Evolutionary conservation across 2,797 vertebrate genomes (phyloP).

Genomic region (Lagocephalus sceleratus): DNA sequence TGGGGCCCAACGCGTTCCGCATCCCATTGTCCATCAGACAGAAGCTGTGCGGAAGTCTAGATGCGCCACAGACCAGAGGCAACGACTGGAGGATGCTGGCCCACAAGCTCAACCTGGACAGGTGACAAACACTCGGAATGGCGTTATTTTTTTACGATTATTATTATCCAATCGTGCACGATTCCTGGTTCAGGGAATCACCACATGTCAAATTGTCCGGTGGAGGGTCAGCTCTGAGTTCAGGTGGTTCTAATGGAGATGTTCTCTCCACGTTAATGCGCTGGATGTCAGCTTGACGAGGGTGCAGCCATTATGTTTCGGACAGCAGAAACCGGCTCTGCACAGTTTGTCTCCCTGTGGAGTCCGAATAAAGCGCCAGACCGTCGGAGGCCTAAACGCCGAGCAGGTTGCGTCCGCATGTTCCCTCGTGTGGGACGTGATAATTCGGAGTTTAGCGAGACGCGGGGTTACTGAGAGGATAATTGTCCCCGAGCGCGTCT

Average conservation of each 20-base stretch:
- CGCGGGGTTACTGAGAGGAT: constrained; percentile 51
- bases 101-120: constrained; percentile 94
- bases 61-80: constrained; percentile 92
- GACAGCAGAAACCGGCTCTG: neutral
- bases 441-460: constrained; percentile 49
- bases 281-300: neutral
- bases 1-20: constrained; percentile 91
- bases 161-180: constrained; percentile 1
- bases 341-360: neutral
- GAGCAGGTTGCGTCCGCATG: constrained; percentile 22
- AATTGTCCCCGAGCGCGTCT: constrained; percentile 55
- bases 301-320: neutral
- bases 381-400: neutral
- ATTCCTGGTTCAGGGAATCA: constrained; percentile 5
- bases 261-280: neutral
- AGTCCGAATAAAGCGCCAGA: neutral
- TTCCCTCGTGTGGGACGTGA: constrained; percentile 31
- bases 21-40: constrained; percentile 94
- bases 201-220: neutral
- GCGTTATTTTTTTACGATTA: constrained; percentile 1
- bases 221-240: neutral
- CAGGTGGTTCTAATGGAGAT: neutral
- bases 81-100: constrained; percentile 98
- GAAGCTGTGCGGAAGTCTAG: constrained; percentile 95
- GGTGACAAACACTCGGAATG: constrained; percentile 70